Conservation (phyloP, 2,113 vertebrate genomes). For the Trogon melanurus region DNA sequence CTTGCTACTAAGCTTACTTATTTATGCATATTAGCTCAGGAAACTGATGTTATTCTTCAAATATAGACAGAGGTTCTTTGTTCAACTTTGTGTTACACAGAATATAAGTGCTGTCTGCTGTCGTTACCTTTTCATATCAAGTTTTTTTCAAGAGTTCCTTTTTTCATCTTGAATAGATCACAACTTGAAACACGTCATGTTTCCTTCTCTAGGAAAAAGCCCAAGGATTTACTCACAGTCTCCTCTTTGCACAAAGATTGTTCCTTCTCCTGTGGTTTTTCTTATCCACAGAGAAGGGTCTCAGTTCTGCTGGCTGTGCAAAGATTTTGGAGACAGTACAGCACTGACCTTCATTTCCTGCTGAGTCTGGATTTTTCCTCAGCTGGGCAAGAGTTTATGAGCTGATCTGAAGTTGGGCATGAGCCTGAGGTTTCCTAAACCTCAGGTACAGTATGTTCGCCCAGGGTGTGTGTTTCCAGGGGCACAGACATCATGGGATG, state of each 20-base stretch:
- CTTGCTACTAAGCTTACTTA: neutral
- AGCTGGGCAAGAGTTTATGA: neutral
- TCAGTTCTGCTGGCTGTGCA: neutral
- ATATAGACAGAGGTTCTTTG: neutral
- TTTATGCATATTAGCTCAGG: neutral
- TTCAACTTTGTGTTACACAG: neutral
- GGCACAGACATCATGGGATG: neutral
- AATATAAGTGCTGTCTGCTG: neutral
- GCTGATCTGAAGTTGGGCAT: neutral
- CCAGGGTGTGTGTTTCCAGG: neutral
- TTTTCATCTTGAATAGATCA: neutral
- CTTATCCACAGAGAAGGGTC: neutral
- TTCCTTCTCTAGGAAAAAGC: neutral
- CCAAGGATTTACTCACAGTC: neutral
- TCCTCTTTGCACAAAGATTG: neutral
- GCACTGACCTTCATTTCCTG: neutral
- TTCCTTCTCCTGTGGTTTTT: neutral
- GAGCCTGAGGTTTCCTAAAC: neutral
- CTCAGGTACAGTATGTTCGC: neutral
- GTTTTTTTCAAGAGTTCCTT: neutral
- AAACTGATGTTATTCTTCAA: neutral
- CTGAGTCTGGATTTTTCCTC: neutral
- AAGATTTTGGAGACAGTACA: neutral
- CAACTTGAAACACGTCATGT: neutral
- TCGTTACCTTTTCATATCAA: neutral